Conservation (phyloP, 2,888 invertebrate genomes). For the Pocota personata region DNA sequence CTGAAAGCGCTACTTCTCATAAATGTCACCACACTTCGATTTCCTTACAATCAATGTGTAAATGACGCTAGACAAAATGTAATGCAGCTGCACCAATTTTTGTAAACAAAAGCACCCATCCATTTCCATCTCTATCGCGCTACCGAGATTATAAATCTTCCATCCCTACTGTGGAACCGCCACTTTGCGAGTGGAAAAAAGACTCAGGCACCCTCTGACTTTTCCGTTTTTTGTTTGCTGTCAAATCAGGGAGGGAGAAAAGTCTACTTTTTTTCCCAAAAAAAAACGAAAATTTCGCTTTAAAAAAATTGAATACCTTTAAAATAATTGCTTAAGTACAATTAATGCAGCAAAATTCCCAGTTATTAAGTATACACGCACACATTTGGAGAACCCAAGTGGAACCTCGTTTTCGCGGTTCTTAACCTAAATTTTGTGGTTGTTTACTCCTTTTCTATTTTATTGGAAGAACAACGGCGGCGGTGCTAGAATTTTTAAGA, state of each 20-base stretch:
- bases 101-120: slow-evolving; percentile 44
- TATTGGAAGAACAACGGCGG: slow-evolving; percentile 4
- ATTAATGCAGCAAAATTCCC: not conserved
- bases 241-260: slow-evolving; percentile 25
- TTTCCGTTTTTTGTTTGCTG: slow-evolving; percentile 43
- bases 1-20: not conserved
- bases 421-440: slow-evolving; percentile 41
- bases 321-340: not conserved
- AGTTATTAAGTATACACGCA: not conserved
- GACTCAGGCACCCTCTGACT: slow-evolving; percentile 23
- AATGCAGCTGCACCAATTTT: slow-evolving; percentile 27
- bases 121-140: not conserved
- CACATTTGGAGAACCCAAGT: not conserved
- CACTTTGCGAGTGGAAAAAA: not conserved
- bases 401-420: slow-evolving; percentile 22
- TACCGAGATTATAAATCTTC: not conserved
- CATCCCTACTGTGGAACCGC: not conserved
- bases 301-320: not conserved
- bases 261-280: not conserved
- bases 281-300: not conserved
- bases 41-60: not conserved
- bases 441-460: slow-evolving; percentile 22
- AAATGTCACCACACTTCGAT: not conserved
- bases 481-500: not conserved
- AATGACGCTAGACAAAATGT: not conserved